phyloP scores from a whole-genome alignment of 30 jellyfish, hydroid and myxozoan species.

The Aurelia aurita region DNA sequence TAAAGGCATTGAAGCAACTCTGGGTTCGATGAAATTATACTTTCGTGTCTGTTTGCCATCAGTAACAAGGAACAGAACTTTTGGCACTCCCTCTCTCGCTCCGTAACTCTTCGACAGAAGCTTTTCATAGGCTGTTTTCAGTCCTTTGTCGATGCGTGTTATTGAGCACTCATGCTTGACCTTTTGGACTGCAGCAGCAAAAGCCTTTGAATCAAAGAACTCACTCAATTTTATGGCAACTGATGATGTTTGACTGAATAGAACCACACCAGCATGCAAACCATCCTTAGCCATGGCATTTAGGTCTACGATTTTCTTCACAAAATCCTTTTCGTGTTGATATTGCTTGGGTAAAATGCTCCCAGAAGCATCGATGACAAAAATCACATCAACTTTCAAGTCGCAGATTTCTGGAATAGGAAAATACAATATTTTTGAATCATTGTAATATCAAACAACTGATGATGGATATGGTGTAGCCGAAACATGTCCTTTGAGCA shows the following conservation, averaged over 20 bases:
- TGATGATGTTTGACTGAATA: constrained; percentile 34
- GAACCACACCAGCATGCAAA: constrained; percentile 59
- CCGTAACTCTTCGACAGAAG: constrained; percentile 49
- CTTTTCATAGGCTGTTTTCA: constrained; percentile 35
- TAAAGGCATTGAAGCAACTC: constrained; percentile 62
- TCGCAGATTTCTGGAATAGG: constrained; percentile 42
- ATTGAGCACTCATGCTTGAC: constrained; percentile 44
- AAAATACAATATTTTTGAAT: too few species aligned
- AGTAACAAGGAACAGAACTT: constrained; percentile 26
- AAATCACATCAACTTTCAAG: constrained; percentile 43
- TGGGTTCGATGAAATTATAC: constrained; percentile 27
- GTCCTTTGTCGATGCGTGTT: constrained; percentile 44
- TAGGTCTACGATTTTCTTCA: constrained; percentile 6
- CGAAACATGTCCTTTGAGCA: too few species aligned
- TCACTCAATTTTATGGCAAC: constrained; percentile 59
- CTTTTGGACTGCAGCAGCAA: constrained; percentile 26
- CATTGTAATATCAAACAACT: too few species aligned
- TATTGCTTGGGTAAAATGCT: constrained; percentile 51
- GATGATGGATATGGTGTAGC: too few species aligned
- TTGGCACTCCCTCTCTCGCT: constrained; percentile 52
- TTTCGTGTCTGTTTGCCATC: constrained; percentile 39
- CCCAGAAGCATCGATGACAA: constrained; percentile 63
- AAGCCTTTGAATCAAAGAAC: constrained; percentile 30
- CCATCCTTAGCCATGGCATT: constrained; percentile 42
- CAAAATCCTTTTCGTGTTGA: constrained; percentile 36